Evolutionary conservation across 1,140 invertebrate genomes (phyloP).

Genomic region (Ephestia elutella): DNA sequence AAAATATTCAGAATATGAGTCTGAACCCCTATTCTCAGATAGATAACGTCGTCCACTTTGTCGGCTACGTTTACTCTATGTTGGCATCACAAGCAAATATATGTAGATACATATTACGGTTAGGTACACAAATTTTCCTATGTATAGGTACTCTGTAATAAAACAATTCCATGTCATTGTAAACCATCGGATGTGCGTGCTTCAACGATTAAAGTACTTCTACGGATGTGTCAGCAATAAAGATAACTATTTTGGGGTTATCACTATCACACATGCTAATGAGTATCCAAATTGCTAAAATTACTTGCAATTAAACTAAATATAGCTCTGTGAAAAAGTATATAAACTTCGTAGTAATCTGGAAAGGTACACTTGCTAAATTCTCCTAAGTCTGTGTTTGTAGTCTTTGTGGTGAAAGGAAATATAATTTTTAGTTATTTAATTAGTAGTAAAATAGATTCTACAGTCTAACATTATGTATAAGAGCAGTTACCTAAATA

Average conservation of each 20-base stretch:
- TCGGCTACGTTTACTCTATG: too few species aligned
- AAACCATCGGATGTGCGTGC: not conserved
- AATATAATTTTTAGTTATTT: not conserved
- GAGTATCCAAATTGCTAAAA: not conserved
- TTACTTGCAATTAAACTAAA: not conserved
- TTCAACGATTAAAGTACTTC: not conserved
- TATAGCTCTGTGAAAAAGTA: not conserved
- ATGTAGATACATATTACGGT: too few species aligned
- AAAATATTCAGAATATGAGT: too few species aligned
- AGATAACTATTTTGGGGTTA: not conserved
- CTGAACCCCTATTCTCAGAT: too few species aligned
- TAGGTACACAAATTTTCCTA: too few species aligned
- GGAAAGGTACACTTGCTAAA: not conserved
- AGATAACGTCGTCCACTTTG: too few species aligned
- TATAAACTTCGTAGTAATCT: not conserved
- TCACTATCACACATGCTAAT: not conserved
- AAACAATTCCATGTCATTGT: not conserved
- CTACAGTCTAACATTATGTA: too few species aligned
- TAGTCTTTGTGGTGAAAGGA: not conserved
- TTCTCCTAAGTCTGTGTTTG: not conserved
- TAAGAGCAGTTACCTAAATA: too few species aligned
- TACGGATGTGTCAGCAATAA: constrained; percentile 1
- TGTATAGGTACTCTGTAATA: too few species aligned
- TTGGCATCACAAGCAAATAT: too few species aligned
- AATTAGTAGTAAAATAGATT: too few species aligned